Evolutionary conservation across 2,113 vertebrate species (phyloP), one percentile per base, ranked within the genome.

Genomic region (Apeltes quadracus): DNA sequence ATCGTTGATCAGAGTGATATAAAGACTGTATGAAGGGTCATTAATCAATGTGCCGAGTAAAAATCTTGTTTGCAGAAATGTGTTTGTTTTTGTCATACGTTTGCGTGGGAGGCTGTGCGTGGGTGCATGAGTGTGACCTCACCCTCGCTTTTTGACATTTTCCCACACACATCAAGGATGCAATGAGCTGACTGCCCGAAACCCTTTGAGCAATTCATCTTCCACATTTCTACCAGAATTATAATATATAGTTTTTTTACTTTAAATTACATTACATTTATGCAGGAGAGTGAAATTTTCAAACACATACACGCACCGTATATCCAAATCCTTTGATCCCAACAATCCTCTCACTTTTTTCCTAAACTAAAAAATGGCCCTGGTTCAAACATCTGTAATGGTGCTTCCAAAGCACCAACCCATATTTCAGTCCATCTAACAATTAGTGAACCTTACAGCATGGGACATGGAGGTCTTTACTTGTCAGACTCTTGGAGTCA

Each of bases 361-460:
- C 22, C 55, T 44, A 72, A 82, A 57, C 34, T 51, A 75, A 61
- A 79, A 87, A 66, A 79, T 86, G 84, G 72, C 20, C 34, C 16
- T 22, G 59, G 67, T n/a, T 75, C 73, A 75, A 59, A 73, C 73
- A 61, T 32, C 68, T 11, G 39, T 76, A 62, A 77, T 75, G 63
- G 53, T 62, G 13, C 20, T 70, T 76, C 71, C 58, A 54, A 72
- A 72, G 61, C 58, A 78, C 78, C 80, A 83, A 78, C 50, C 77
- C 54, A 76, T 89, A 88, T 88, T 84, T 87, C 76, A 87, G 70
- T 89, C 71, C 78, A 79, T 83, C 84, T 83, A 85, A 83, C 76
- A 85, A 84, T 89, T 87, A 84, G 76, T 84, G 84, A 84, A 81
- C 72, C 66, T 89, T 84, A 67, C 88, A 84, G 79, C 72, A 50